Evolutionary conservation across 2,113 vertebrate species (phyloP), one percentile per base, ranked within the genome.

Genomic region (Scalopus aquaticus): DNA sequence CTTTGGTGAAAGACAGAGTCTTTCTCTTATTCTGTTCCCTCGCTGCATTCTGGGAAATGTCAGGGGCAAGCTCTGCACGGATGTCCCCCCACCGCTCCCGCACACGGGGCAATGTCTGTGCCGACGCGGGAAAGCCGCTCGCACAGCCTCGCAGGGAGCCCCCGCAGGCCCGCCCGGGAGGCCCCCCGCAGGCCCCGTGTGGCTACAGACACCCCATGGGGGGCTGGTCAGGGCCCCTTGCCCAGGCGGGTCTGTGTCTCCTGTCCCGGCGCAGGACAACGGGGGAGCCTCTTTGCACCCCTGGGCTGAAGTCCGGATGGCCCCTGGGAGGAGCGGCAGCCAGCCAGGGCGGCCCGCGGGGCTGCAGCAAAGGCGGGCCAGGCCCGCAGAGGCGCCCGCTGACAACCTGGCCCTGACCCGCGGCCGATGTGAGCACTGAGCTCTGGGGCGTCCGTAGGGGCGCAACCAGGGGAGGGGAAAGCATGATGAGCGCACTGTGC

Each of bases 11-110:
- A 96, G 84, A 24, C 82, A 79, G 39, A 62, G 62, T 56, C 77
- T 95, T 96, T 94, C 70, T 90, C 81, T 69, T 77, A 22, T 64
- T 95, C 35, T 77, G 51, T 77, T 93, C 86, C 30, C 79, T 77
- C 74, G 56, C 77, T 76, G 42, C 5, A 0, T 56, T 73, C 85
- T 94, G 73, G 64, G 37, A 95, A 81, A 72, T 64, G 46, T 74
- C 17, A 26, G 17, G 56, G 46, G 69, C 35, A n/a, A 88, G 44
- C 44, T 94, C 70, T 46, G 15, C 70, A 42, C 2, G 6, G 60
- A 51, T 54, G 69, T 37, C 67, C 26, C 22, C 19, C 37, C 26
- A 8, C n/a, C 81, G 44, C 15, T 37, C 32, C 30, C 67, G 60
- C 20, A 54, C 9, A 5, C 42, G 28, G 24, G 46, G 24, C 9